A percentile compares a stretch with the other conserved stretches of the same genome.
phyloP scores from a whole-genome alignment of 2,888 invertebrate genomes.

The Schrankia costaestrigalis region DNA sequence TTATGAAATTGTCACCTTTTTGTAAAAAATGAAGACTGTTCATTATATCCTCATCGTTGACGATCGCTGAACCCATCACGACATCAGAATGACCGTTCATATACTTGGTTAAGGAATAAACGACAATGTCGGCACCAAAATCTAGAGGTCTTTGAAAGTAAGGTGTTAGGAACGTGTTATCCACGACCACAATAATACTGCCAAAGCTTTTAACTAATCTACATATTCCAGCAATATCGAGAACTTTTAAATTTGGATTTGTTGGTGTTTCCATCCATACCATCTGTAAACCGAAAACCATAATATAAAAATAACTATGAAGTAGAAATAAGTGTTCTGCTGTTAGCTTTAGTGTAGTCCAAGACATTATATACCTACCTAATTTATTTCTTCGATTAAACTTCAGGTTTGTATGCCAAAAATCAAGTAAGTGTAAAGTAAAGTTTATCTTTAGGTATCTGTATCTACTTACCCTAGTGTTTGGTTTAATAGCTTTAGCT shows the following conservation, averaged over 20 bases:
- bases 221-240: constrained; percentile 88
- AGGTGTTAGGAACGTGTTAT: constrained; percentile 84
- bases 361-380: no score
- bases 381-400: no score
- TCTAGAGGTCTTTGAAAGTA: constrained; percentile 95
- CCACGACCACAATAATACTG: constrained; percentile 27
- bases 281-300: constrained; percentile 82
- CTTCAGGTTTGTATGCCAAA: no score
- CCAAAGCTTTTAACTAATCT: constrained; percentile 67
- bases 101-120: constrained; percentile 97
- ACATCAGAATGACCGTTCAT: constrained; percentile 99
- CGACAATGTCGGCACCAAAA: constrained; percentile 93
- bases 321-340: no score
- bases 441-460: no score
- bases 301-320: no score
- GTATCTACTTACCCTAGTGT: constrained; percentile 5
- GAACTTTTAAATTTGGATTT: constrained; percentile 95
- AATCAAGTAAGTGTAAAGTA: no score
- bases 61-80: constrained; percentile 94
- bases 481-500: not conserved
- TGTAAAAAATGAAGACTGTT: constrained; percentile 90
- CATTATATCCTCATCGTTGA: constrained; percentile 86
- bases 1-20: no score
- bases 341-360: no score
- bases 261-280: constrained; percentile 98